Base-by-base conservation (phyloP, 2,113 vertebrate species). In the Fukomys damarensis region DNA sequence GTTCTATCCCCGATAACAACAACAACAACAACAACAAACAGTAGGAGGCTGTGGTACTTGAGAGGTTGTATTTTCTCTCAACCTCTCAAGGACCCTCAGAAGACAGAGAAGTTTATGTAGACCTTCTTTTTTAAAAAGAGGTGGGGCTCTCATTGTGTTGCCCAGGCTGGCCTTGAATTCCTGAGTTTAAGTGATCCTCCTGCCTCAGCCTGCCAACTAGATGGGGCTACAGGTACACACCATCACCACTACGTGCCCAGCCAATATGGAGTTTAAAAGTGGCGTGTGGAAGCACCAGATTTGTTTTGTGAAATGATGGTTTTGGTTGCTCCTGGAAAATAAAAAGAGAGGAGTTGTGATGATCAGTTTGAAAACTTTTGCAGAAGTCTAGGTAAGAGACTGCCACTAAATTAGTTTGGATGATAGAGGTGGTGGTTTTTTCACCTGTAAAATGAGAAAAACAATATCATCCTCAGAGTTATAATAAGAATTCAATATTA, bases 241-340 rank as follows among this genome's bases (percentile, higher is more conserved):
- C 59, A 32, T 41, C 7, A 46, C 72, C 41, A 74, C 26, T 7
- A 26, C 30, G 12, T 52, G 61, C 4, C 61, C 82, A 85, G 17
- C 11, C 43, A 52, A n/a, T 68, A 32, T 86, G 28, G 32, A 59
- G 32, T 80, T 93, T 92, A 68, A 86, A 95, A 91, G 46, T 66
- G 22, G 52, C 20, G 43, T n/a, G n/a, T 38, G 28, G 35, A 94
- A 59, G 14, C 19, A 88, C 68, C 38, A 89, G 35, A 58, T 86
- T 79, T 46, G 41, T 10, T 86, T 82, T 80, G 81, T 85, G 28
- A 49, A 77, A 89, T 91, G 74, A 72, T 80, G 46, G 58, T 93
- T 96, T 77, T 76, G 56, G 43, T 68, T 89, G 22, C n/a, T 84
- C 72, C 32, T 95, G 43, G 87, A 59, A 70, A 88, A 87, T 0